Conservation (phyloP, 2,797 vertebrate genomes). For the Manis javanica region DNA sequence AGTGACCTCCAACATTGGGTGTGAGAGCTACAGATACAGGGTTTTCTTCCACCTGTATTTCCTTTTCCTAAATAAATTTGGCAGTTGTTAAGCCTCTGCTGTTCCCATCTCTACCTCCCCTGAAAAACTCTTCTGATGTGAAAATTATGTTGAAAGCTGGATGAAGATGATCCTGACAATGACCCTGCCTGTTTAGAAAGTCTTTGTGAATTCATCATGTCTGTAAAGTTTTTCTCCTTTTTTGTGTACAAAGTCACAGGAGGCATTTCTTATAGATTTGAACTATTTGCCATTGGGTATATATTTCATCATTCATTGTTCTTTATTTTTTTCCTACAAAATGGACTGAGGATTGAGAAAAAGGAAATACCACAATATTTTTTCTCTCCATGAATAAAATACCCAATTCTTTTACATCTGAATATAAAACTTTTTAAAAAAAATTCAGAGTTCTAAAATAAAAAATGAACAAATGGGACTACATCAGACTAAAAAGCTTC, state of each 20-base stretch:
- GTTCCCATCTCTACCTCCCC: constrained; percentile 67
- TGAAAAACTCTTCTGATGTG: constrained; percentile 77
- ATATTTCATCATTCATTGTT: constrained; percentile 55
- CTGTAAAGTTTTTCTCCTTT: constrained; percentile 28
- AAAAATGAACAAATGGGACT: no score
- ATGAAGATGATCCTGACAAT: constrained; percentile 70
- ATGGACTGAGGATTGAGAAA: constrained; percentile 7
- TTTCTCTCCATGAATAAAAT: constrained; percentile 17
- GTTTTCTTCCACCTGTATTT: constrained; percentile 77
- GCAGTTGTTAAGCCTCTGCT: constrained; percentile 40
- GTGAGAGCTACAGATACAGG: neutral
- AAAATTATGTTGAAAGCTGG: constrained; percentile 78
- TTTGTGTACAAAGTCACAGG: constrained; percentile 66
- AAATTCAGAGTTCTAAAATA: neutral
- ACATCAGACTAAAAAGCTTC: no score
- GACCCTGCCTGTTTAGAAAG: constrained; percentile 62
- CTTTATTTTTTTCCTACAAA: constrained; percentile 41
- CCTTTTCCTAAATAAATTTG: constrained; percentile 71
- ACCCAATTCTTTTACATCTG: constrained; percentile 9
- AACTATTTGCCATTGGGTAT: constrained; percentile 59
- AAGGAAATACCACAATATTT: neutral
- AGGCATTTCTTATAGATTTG: constrained; percentile 67
- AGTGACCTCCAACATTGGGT: constrained; percentile 49
- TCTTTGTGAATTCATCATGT: constrained; percentile 45
- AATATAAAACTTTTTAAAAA: constrained; percentile 49